Evolutionary conservation across 2,888 invertebrate genomes (phyloP), one percentile per base, ranked within the genome.

Genomic region (Aricia artaxerxes): DNA sequence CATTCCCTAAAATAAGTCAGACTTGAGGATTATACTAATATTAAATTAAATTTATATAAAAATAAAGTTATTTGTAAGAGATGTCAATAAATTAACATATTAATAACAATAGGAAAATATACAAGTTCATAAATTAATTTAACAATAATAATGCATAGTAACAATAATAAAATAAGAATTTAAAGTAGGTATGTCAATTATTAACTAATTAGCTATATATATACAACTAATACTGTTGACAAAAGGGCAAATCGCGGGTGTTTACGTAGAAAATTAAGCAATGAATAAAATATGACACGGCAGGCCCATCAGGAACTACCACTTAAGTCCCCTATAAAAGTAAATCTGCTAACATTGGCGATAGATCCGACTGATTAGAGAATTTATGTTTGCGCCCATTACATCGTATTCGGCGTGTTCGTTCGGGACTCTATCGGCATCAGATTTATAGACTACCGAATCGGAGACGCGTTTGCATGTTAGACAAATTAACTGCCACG

Each of bases 401-500:
- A 80, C 79, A 81, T 82, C 79, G 80, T 79, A 81, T 80, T 84
- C 83, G 82, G 81, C 82, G 79, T 82, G 82, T 80, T 82, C 82
- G 81, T 83, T 82, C 79, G 81, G 82, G 73, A 82, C 81, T 81
- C 79, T 80, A 82, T 83, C 82, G 79, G 69, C 81, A 79, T 81
- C 80, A 86, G 87, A 88, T 89, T 88, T 89, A 88, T 89, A 83
- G 84, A 86, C 78, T 80, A 80, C 81, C 80, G 80, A 78, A 81
- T 73, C 84, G 87, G 85, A 84, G 84, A 85, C 84, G 85, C 85
- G 87, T 87, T 88, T 86, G 86, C 87, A 87, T 84, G 85, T 86
- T 86, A 88, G 90, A 90, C 89, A 92, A 91, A 92, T 92, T 92
- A 91, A 90, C 90, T 89, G 90, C 90, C 90, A 89, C 85, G 82